Evolutionary conservation across 2,888 invertebrate species (phyloP), one percentile per base, ranked within the genome.

Genomic region (Ellobium chinense): DNA sequence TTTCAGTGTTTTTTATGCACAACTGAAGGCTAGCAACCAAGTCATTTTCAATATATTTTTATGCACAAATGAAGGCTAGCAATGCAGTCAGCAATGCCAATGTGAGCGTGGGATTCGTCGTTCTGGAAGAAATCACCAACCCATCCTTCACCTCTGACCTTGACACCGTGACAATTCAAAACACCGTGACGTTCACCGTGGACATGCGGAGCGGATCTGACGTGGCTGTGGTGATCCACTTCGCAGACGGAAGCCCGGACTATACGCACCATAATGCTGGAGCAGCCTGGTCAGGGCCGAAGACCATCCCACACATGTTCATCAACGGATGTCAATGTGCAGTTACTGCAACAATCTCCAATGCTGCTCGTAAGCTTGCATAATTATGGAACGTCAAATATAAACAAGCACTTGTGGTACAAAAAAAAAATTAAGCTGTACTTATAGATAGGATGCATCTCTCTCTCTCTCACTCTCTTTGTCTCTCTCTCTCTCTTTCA

Each of bases 121-220:
- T 87, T 1, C 84, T 86, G 54, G 72, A 80, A 4, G 75, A 81
- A 18, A 83, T 86, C 37, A 79, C 62, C 1, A 78, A 69, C 58
- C 84, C 85, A 0, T 14, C 5, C 0, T 83, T 83, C 14, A 58
- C 29, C 2, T 82, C 83, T 21, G 68, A 73, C 18, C 78, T 76
- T 3, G 21, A 68, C 9, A 68, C 78, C 58, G 80, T 74, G 9
- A 69, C 81, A 0, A 83, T 83, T 0, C 78, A 74, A 9, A 62
- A 81, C 3, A 29, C 63, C 0, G 84, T 88, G 12, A 78, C 54
- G 4, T 88, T 86, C 75, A 84, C 79, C 1, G 83, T 86, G 5
- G 63, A 58, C 21, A 83, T 85, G 69, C 65, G 73, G 27, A 83
- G 69, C 12, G 89, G 89, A 0, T 87, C 88, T 7, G 84, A 84